phyloP scores from a whole-genome alignment of 2,797 vertebrate species.

The Sebastes hopkinsi region DNA sequence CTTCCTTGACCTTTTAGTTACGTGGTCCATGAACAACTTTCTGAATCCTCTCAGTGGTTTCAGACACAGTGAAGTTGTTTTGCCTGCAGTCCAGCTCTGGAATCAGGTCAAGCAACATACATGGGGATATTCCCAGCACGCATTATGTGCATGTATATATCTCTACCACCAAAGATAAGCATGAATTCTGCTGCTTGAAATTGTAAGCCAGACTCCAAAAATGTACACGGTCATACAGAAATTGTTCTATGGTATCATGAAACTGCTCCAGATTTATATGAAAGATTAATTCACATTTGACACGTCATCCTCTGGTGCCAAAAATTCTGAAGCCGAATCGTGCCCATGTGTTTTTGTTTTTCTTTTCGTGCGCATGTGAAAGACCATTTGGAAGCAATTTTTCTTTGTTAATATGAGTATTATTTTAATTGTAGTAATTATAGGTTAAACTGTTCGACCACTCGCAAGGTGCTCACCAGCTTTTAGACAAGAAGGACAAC shows the following conservation, averaged over 20 bases:
- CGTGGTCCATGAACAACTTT: conserved; percentile 38
- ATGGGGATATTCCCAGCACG: conserved; percentile 63
- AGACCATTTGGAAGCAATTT: conserved; percentile 86
- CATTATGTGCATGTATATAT: conserved; percentile 32
- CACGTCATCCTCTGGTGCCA: conserved; percentile 59
- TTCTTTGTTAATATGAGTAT: conserved; percentile 86
- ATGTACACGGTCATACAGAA: not conserved
- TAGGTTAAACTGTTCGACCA: conserved; percentile 84
- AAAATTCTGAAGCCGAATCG: conserved; percentile 52
- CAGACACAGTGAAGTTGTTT: conserved; percentile 45
- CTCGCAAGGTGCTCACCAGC: conserved; percentile 71
- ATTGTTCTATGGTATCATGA: conserved; percentile 32
- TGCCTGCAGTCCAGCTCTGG: conserved; percentile 42
- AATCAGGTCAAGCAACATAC: conserved; percentile 51
- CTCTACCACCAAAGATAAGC: conserved; percentile 36
- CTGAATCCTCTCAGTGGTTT: conserved; percentile 29
- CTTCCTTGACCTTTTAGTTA: conserved; percentile 43
- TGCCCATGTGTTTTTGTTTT: conserved; percentile 76
- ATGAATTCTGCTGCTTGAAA: conserved; percentile 7
- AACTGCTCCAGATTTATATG: conserved; percentile 53
- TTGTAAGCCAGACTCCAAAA: conserved; percentile 20
- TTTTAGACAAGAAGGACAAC: conserved; percentile 67
- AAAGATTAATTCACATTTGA: conserved; percentile 66
- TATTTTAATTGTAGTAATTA: conserved; percentile 87
- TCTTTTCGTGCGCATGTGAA: conserved; percentile 69